A percentile compares a stretch with the other conserved stretches of the same genome.
Conservation (phyloP, 2,113 vertebrate genomes). For the Stegastes partitus region DNA sequence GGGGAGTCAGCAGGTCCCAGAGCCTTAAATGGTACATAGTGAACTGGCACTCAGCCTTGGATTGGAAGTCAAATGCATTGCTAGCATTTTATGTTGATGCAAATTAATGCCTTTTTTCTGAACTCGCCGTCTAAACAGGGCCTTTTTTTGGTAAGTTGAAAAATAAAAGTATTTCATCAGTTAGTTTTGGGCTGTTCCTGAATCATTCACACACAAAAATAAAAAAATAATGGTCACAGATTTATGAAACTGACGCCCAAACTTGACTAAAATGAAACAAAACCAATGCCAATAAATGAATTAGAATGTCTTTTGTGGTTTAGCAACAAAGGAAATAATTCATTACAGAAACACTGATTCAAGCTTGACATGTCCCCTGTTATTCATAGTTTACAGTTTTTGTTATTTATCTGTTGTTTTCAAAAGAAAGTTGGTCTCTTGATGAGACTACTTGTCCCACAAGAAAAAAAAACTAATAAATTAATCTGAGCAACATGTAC, state of each 20-base stretch:
- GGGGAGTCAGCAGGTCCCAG: slow-evolving; percentile 54
- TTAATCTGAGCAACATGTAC: neutral
- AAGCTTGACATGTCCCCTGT: too few relatives aligned
- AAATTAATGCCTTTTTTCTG: slow-evolving; percentile 13
- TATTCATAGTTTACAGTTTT: neutral
- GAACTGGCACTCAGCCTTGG: slow-evolving; percentile 50
- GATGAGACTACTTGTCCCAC: neutral
- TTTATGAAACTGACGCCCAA: neutral
- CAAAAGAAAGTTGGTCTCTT: neutral
- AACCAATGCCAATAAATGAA: neutral
- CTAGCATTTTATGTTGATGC: slow-evolving; percentile 36
- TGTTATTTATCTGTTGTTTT: neutral
- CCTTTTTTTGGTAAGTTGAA: neutral
- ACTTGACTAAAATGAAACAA: neutral
- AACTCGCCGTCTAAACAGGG: neutral
- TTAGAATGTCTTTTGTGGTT: neutral
- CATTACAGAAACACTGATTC: neutral
- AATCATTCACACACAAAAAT: too few relatives aligned
- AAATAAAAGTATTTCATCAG: neutral
- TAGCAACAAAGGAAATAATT: neutral
- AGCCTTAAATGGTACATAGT: slow-evolving; percentile 62
- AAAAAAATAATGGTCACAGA: neutral
- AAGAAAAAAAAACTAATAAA: neutral
- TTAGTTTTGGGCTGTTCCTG: neutral
- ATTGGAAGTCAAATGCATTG: slow-evolving; percentile 44